These are phyloP conservation scores for Eristalis arbustorum DNA, from an alignment of 2,888 invertebrate genomes.

Conservation along the genomic window DNA sequence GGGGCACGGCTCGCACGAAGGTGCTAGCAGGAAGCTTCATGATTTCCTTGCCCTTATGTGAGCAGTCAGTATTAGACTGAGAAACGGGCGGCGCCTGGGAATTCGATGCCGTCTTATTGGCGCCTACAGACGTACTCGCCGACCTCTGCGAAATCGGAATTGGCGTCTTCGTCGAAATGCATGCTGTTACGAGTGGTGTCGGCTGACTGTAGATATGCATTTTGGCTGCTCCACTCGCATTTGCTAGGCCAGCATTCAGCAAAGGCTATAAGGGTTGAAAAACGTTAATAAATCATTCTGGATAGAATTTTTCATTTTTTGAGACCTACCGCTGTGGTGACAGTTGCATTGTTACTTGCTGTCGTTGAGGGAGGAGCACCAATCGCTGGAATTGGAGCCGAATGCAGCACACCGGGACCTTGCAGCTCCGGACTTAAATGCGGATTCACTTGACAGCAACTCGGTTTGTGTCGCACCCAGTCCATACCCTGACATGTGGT, in stretches of 20 bases:
- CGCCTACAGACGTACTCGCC: neutral
- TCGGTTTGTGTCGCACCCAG: conserved; percentile 87
- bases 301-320: conserved; percentile 4
- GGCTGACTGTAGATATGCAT: neutral
- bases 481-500: conserved; percentile 92
- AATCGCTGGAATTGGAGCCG: conserved; percentile 5
- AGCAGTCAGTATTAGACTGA: conserved; percentile 1
- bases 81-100: neutral
- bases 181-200: conserved; percentile 35
- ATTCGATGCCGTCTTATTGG: neutral
- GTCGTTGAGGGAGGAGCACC: conserved; percentile 28
- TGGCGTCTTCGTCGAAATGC: conserved; percentile 28
- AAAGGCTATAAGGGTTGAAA: conserved; percentile 15
- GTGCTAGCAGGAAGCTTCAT: conserved; percentile 77
- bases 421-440: conserved; percentile 24
- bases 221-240: neutral
- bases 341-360: neutral
- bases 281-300: conserved; percentile 24
- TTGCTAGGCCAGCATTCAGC: conserved; percentile 33
- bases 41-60: conserved; percentile 71
- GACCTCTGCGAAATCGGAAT: neutral
- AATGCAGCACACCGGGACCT: conserved; percentile 16
- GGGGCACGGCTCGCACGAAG: conserved; percentile 75
- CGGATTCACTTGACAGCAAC: conserved; percentile 74
- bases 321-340: conserved; percentile 44